phyloP scores from a whole-genome alignment of 2,113 vertebrate genomes.

The Semnopithecus entellus region DNA sequence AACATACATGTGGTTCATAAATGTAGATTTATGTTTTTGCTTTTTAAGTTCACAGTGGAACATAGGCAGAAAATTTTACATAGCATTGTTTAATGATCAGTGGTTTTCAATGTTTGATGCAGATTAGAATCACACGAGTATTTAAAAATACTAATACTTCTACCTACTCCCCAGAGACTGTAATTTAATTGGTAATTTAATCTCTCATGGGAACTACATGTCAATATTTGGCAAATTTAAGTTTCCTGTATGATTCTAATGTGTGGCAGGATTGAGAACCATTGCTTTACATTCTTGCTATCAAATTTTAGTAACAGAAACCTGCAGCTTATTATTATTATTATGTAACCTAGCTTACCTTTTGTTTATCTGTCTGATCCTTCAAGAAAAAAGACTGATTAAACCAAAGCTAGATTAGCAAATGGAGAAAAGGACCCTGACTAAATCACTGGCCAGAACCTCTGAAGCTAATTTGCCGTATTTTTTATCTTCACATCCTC shows the following conservation, averaged over 20 bases:
- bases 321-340: not conserved
- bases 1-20: not conserved
- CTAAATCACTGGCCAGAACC: not conserved
- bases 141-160: not conserved
- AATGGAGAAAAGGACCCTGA: no score
- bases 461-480: not conserved
- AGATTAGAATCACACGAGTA: not conserved
- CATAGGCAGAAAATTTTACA: not conserved
- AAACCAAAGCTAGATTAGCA: not conserved
- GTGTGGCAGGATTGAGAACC: not conserved
- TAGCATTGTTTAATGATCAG: not conserved
- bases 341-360: not conserved
- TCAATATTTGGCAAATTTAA: not conserved
- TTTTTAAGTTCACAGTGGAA: not conserved
- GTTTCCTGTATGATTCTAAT: not conserved
- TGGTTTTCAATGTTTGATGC: not conserved
- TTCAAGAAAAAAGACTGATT: not conserved
- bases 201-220: not conserved
- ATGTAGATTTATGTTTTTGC: not conserved
- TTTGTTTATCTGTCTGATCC: not conserved
- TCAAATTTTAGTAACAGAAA: not conserved
- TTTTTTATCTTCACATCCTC: not conserved
- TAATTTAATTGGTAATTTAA: conserved; percentile 16
- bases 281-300: not conserved
- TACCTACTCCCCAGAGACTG: not conserved